phyloP scores from a whole-genome alignment of 2,113 vertebrate species.

The Coturnix japonica region DNA sequence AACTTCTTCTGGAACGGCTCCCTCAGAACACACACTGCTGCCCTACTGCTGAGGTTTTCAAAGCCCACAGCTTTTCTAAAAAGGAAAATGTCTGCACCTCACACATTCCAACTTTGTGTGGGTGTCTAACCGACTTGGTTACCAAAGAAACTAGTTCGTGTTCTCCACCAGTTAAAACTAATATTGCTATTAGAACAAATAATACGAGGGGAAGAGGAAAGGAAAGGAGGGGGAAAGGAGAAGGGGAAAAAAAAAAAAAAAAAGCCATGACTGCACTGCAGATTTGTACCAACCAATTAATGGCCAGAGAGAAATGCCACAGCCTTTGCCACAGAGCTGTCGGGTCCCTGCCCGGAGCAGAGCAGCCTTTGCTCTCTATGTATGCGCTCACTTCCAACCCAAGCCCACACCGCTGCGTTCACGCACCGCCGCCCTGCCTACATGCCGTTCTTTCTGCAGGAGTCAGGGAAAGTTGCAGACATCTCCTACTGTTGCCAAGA shows the following conservation, averaged over 20 bases:
- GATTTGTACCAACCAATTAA: constrained; percentile 79
- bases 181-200: constrained; percentile 76
- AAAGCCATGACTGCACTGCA: constrained; percentile 71
- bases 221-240: background rate
- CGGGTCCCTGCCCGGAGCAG: constrained; percentile 29
- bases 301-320: constrained; percentile 66
- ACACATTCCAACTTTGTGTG: constrained; percentile 76
- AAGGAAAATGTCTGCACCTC: constrained; percentile 74
- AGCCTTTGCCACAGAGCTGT: constrained; percentile 51
- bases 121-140: constrained; percentile 76
- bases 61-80: constrained; percentile 70
- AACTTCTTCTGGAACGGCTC: constrained; percentile 7
- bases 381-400: constrained; percentile 47
- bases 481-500: constrained; percentile 65
- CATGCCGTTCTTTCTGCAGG: constrained; percentile 31
- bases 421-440: constrained; percentile 62
- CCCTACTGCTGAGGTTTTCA: constrained; percentile 61
- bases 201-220: constrained; percentile 35
- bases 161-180: constrained; percentile 74
- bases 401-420: constrained; percentile 32
- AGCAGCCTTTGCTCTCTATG: constrained; percentile 31
- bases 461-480: constrained; percentile 66
- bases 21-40: constrained; percentile 34
- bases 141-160: constrained; percentile 81
- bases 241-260: background rate